These are phyloP conservation scores for Hyles euphorbiae DNA, from an alignment of 1,140 invertebrate species.

Conservation along the genomic window DNA sequence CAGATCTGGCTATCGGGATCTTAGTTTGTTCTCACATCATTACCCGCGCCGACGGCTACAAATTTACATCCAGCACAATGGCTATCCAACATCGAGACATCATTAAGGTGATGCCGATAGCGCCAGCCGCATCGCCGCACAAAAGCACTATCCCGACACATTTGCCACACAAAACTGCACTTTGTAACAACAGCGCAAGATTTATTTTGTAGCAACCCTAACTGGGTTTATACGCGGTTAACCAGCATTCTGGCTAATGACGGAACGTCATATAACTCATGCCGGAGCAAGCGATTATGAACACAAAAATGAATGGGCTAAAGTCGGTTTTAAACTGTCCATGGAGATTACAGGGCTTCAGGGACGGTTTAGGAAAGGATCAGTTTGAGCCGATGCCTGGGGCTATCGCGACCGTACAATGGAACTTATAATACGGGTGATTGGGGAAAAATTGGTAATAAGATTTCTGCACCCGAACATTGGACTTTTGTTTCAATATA, in stretches of 20 bases:
- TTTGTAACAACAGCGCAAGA: slow-evolving; percentile 22
- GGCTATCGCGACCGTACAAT: slow-evolving; percentile 60
- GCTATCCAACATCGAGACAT: slow-evolving; percentile 74
- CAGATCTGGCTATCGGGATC: slow-evolving; percentile 70
- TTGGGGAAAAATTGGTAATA: slow-evolving; percentile 54
- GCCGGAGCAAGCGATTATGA: slow-evolving; percentile 42
- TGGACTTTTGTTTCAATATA: slow-evolving; percentile 11
- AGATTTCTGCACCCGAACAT: slow-evolving; percentile 28
- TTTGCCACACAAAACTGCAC: slow-evolving; percentile 26
- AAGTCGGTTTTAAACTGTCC: slow-evolving; percentile 38
- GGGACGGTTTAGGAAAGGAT: slow-evolving; percentile 50
- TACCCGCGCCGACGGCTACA: slow-evolving; percentile 75
- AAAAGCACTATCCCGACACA: slow-evolving; percentile 36
- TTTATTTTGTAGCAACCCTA: slow-evolving; percentile 16
- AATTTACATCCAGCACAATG: slow-evolving; percentile 75
- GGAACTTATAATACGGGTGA: slow-evolving; percentile 63
- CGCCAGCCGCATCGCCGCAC: slow-evolving; percentile 38
- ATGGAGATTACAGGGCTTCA: slow-evolving; percentile 20
- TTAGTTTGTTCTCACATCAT: slow-evolving; percentile 75
- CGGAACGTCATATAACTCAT: slow-evolving; percentile 65
- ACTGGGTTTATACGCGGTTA: slow-evolving; percentile 35
- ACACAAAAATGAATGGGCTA: slow-evolving; percentile 33
- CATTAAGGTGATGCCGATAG: slow-evolving; percentile 75
- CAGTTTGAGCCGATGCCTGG: slow-evolving; percentile 45
- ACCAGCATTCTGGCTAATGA: slow-evolving; percentile 30